Base-by-base conservation (phyloP, 2,888 invertebrate genomes). In the Chloroclysta siterata region DNA sequence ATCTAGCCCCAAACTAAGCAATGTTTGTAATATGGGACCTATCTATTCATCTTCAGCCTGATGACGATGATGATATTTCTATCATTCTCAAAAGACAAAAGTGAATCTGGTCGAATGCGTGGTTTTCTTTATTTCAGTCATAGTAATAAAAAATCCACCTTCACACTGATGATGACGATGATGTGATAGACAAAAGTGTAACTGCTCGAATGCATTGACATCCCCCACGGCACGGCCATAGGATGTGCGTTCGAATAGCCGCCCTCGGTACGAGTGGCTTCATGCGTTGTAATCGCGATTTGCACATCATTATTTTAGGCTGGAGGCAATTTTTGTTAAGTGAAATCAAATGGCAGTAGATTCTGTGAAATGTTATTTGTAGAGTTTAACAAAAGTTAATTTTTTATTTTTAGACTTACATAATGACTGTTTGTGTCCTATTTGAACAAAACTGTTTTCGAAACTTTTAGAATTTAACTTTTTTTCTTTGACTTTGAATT, bases 181-280 rank as follows among this genome's bases (percentile, higher is more conserved):
- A 8, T 33, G 7, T 66, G 65, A 72, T 75, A 71, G 76, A 78
- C 78, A 81, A 77, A 78, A 75, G 72, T 75, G 76, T 74, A 75
- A 77, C 74, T 78, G 85, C 81, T 78, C 74, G 76, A 80, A 72
- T 77, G 80, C 74, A 71, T 73, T 74, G 79, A 78, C 79, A 72
- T 74, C 70, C 79, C 80, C 77, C 73, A 22, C 52, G 48, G 48
- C 48, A 65, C 65, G 72, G 78, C 79, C 75, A 75, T 77, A 82
- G 88, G 88, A 88, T 83, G 86, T 88, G 77, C 87, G 87, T 83
- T 69, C 79, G 85, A 86, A 76, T 76, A 71, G 72, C 67, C 80
- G 72, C 79, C 82, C 80, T 71, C 72, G 69, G 53, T 62, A 70
- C 68, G 72, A 76, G 76, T 77, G 74, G 74, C 74, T 78, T 72